Evolutionary conservation across 2,113 vertebrate genomes (phyloP), one percentile per base, ranked within the genome.

Genomic region (Daphoenositta chrysoptera): DNA sequence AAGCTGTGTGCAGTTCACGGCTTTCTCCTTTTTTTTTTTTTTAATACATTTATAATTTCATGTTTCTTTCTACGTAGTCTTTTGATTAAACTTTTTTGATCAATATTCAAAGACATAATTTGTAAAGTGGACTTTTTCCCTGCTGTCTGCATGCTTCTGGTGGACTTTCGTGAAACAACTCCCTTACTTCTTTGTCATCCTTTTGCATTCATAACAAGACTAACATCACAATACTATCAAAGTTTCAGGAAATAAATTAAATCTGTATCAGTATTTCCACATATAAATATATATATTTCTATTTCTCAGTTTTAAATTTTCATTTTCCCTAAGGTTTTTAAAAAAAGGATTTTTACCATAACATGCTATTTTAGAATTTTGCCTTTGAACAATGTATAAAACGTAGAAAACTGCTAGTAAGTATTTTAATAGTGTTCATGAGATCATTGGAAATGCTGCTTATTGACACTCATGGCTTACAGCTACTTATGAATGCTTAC

Each of bases 101-200:
- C 2, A 0, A 33, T 45, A 54, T 58, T 42, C 14, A 66, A 26
- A 48, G 8, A 26, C 2, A 15, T 39, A 21, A 47, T 78, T 77
- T 69, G 11, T 50, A 39, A 78, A 65, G 13, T 82, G 20, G 5
- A 63, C 71, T 80, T 68, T 37, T 58, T 93, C 71, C 19, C 22
- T 80, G 9, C 22, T 71, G 19, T 71, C 42, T 71, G 11, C 13
- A 47, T 45, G 44, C 12, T 39, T n/a, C 23, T 45, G 27, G 15
- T 51, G 35, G 23, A 9, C 27, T 80, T 80, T 54, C 0, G 0
- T 58, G 19, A 87, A 64, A 54, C 0, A 66, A 23, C 10, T 51
- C 19, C 3, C 8, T 70, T 61, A 47, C 12, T 65, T 71, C 45
- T 75, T 70, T 71, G 16, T 44, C 16, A 30, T 65, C 30, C 26